Base-by-base conservation (phyloP, 1,140 invertebrate genomes). In the Carcinoscorpius rotundicauda region DNA sequence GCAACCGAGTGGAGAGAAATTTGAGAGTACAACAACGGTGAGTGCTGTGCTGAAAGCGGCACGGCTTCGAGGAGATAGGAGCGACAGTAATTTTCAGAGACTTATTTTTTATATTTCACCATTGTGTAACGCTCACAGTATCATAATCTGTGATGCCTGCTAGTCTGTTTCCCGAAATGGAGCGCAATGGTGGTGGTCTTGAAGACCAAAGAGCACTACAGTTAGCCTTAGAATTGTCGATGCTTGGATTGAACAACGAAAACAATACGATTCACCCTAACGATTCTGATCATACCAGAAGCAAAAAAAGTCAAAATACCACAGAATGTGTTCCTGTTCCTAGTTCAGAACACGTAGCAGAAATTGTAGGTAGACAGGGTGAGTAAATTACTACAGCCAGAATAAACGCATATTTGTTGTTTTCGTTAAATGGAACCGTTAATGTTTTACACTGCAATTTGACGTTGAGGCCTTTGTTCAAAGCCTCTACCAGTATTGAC, bases 291-390 rank as follows among this genome's bases (percentile, higher is more conserved):
- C 49, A 3, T 10, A 50, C 51, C 51, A 51, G 55, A 56, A 52
- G 65, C 49, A 94, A 93, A 82, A 94, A 94, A 78, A 93, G 89
- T 69, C 92, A 96, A 79, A 98, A 98, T 79, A 97, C 97, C 87
- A 98, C 96, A 48, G 94, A 98, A 82, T 97, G 93, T 81, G 96
- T 99, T 69, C 93, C 94, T 70, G 97, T 99, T 64, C 97, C 97
- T 1, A 97, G 92, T 75, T 97, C 94, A 52, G 97, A 99, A 78
- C 96, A 99, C 84, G 97, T 99, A 73, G 97, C 97, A 4, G 97
- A 99, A 84, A 99, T 99, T 77, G 97, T 99, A 72, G 97, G 97
- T 73, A 83, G 97, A 83, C 97, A 99, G 93, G 97, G 96, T 98
- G 85, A 80, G 81, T 29, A 29, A 29, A 29, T 29, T 29, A 29